phyloP scores from a whole-genome alignment of 2,888 invertebrate species.

The Rosalia funebris region DNA sequence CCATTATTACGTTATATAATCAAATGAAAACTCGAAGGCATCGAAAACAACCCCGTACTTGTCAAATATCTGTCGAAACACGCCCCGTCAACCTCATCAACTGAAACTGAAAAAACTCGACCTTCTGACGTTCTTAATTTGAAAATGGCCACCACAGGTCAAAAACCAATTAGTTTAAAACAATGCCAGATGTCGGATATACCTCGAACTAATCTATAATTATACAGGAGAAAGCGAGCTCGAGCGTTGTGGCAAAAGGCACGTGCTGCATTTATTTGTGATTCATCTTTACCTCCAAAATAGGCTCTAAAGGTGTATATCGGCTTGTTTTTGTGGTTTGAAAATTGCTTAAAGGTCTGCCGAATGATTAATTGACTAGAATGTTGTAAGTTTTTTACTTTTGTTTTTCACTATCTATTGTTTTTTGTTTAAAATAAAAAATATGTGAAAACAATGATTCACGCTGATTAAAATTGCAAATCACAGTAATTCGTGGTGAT shows the following conservation, averaged over 20 bases:
- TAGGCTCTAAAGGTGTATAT: constrained; percentile 38
- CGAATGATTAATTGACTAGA: constrained; percentile 12
- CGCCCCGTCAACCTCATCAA: too few species aligned
- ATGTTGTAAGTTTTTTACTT: constrained; percentile 3
- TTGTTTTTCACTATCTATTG: too few species aligned
- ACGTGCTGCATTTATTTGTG: constrained; percentile 46
- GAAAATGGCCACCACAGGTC: constrained; percentile 20
- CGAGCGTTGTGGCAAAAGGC: constrained; percentile 48
- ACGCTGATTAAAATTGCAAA: too few species aligned
- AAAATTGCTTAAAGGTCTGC: constrained; percentile 33
- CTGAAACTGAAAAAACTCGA: too few species aligned
- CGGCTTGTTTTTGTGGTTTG: constrained; percentile 34
- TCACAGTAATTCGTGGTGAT: too few species aligned
- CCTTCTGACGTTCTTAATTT: too few species aligned
- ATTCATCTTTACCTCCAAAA: constrained; percentile 34
- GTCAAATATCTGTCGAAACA: too few species aligned
- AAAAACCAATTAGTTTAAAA: constrained; percentile 47
- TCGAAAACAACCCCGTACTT: too few species aligned
- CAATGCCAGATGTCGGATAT: constrained; percentile 54
- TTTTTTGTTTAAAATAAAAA: too few species aligned
- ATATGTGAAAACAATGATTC: too few species aligned
- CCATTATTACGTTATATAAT: too few species aligned
- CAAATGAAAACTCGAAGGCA: too few species aligned
- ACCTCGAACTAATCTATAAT: constrained; percentile 55
- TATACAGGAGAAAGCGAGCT: constrained; percentile 39